Conservation (phyloP, 2,888 invertebrate genomes). For the Aphelenchoides bicaudatus region DNA sequence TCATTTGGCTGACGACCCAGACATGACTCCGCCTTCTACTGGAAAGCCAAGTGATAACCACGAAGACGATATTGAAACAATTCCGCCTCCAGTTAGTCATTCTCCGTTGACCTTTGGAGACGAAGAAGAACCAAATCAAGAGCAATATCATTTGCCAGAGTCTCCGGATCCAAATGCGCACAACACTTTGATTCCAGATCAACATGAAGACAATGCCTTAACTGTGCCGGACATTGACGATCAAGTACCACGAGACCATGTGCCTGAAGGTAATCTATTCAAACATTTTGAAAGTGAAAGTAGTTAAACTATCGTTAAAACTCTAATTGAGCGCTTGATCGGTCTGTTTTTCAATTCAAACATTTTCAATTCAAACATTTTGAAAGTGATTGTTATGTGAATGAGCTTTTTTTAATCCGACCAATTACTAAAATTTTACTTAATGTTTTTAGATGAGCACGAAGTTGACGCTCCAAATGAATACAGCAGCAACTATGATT, state of each 20-base stretch:
- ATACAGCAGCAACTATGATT: too few relatives aligned
- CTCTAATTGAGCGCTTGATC: too few relatives aligned
- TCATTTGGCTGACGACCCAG: background rate
- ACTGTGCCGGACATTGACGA: conserved; percentile 8
- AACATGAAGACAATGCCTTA: conserved; percentile 11
- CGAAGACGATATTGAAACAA: background rate
- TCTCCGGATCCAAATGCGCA: conserved; percentile 16
- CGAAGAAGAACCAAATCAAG: conserved; percentile 4
- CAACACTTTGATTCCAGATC: conserved; percentile 5
- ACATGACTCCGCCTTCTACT: background rate
- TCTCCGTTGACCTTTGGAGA: conserved; percentile 6
- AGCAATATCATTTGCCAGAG: conserved; percentile 11
- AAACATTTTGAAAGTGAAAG: too few relatives aligned
- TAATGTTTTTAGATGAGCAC: too few relatives aligned
- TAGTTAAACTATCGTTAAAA: too few relatives aligned
- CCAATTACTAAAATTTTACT: too few relatives aligned
- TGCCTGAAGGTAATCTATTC: conserved; percentile 12
- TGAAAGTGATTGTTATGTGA: too few relatives aligned
- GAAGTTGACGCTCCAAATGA: too few relatives aligned
- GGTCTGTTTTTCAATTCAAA: too few relatives aligned
- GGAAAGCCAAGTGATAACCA: background rate
- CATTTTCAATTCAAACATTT: too few relatives aligned
- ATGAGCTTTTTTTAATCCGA: too few relatives aligned
- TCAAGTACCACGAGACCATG: conserved; percentile 1
- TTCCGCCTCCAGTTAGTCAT: conserved; percentile 7